Base-by-base conservation (phyloP, 1,140 invertebrate genomes). In the Magallana angulata region DNA sequence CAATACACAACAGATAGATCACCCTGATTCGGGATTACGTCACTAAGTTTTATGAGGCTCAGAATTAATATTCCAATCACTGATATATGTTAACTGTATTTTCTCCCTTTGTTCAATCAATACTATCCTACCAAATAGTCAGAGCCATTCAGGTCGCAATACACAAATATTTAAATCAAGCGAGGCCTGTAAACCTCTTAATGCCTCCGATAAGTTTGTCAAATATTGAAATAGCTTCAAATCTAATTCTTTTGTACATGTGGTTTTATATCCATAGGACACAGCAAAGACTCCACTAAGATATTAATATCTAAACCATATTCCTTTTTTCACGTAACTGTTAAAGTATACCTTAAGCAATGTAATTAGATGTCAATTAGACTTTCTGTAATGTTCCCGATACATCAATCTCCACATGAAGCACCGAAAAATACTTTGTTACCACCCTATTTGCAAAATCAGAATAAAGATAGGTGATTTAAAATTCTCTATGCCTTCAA, bases 121-220 rank as follows among this genome's bases (percentile, higher is more conserved):
- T 76, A 76, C 68, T 76, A 76, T 24, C 68, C 68, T 76, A 76
- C 68, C 36, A 11, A 30, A 76, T 30, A 76, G 24, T 76, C 68
- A 76, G 14, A 76, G 24, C 68, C 68, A 76, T 76, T 76, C 68
- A 76, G 68, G 9, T 76, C 68, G 68, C 68, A 76, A 76, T 76
- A 76, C 68, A 76, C 68, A 76, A 76, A 24, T 76, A 76, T 76
- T 76, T 76, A 76, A 76, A 76, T 76, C 68, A 76, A 76, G 68
- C 68, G 30, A 30, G 36, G 68, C 68, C 24, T 76, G 68, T 76
- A 36, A 76, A 76, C 24, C 68, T 62, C 68, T 76, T 76, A 76
- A 76, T 76, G 68, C 68, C 68, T 76, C 68, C 68, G 68, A 76
- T 76, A 76, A 76, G 68, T 76, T 76, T 76, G 68, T 76, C 68